Evolutionary conservation across 2,888 invertebrate species (phyloP).

Genomic region (Tenodera sinensis): DNA sequence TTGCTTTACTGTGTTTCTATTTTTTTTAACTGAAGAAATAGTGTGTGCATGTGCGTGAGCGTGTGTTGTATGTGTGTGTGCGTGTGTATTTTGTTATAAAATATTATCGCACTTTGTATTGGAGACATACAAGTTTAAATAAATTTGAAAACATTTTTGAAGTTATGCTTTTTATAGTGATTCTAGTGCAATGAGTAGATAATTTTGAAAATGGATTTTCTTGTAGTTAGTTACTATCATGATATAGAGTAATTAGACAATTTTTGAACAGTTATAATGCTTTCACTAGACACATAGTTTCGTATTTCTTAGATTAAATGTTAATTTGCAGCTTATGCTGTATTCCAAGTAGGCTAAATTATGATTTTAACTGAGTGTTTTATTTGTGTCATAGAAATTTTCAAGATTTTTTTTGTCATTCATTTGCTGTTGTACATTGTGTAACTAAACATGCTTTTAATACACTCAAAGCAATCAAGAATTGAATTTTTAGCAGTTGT

Average conservation of each 20-base stretch:
- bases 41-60: background rate
- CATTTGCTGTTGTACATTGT: too few relatives aligned
- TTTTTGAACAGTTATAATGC: background rate
- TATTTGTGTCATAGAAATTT: too few relatives aligned
- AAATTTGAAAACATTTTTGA: background rate
- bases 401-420: too few relatives aligned
- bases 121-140: background rate
- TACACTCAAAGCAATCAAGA: too few relatives aligned
- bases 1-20: background rate
- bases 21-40: background rate
- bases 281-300: background rate
- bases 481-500: too few relatives aligned
- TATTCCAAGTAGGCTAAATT: too few relatives aligned
- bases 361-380: too few relatives aligned
- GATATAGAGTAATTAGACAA: background rate
- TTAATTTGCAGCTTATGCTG: too few relatives aligned
- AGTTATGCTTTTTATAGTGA: background rate
- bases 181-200: background rate
- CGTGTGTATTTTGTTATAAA: background rate
- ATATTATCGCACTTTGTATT: background rate
- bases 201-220: background rate
- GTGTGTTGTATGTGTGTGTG: background rate
- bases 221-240: background rate
- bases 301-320: too few relatives aligned
- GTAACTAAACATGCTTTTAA: too few relatives aligned